Base-by-base conservation (phyloP, 2,113 vertebrate species). In the Coryphaenoides rupestris region DNA sequence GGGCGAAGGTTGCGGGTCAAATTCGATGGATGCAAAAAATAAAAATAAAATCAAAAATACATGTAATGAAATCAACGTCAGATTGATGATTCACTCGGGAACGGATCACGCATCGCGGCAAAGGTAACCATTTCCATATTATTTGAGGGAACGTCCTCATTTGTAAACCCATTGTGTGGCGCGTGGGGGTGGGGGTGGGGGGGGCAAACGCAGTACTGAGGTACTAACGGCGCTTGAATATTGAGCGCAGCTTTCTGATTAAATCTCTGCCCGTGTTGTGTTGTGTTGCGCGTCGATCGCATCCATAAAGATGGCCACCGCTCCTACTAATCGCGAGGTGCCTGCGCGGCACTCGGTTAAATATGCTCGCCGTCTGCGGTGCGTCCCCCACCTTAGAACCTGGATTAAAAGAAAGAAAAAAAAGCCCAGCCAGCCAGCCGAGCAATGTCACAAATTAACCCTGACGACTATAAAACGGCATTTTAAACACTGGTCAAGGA, bases 1-100 rank as follows among this genome's bases (percentile, higher is more conserved):
- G 84, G 84, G 3, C 73, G 86, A 88, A 88, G 88, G 88, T 86
- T 89, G 86, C 87, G 76, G 88, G 90, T 91, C 88, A 87, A 86
- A 80, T 68, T 80, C 76, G 66, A 66, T n/a, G 65, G 73, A 88
- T 77, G 84, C 86, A 82, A 79, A 83, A 81, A 75, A n/a, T n/a
- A n/a, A n/a, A n/a, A n/a, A n/a, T n/a, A n/a, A n/a, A n/a, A n/a
- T n/a, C n/a, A 74, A 73, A 68, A 26, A 26, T 26, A 26, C 24
- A 26, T 26, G 6, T 26, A 47, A 2, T 16, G 46, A 47, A 47
- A 12, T 12, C 46, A 16, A 12, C 10, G 10, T 16, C 73, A 88
- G 86, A 90, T 89, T 89, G 88, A 91, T 92, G 88, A 80, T 65
- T 75, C 70, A 67, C 65, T 49, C 68, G 58, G 70, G 83, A 82